phyloP scores from a whole-genome alignment of 2,113 vertebrate species.

The Vulpes ferrilata region DNA sequence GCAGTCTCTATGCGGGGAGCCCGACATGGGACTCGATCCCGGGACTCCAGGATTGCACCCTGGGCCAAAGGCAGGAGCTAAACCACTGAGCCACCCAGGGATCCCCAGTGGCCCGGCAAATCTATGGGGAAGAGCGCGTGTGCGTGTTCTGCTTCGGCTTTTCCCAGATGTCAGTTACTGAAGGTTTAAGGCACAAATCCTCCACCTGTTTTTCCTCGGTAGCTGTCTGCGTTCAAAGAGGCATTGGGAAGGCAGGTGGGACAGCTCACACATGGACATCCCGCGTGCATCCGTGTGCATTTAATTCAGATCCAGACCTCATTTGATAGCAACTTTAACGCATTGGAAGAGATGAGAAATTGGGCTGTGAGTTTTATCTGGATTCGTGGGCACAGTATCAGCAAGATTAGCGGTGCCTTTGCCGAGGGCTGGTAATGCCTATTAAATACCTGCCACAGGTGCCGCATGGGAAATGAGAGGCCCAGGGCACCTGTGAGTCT shows the following conservation, averaged over 20 bases:
- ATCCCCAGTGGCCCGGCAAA: neutral
- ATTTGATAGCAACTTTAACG: neutral
- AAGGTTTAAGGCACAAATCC: neutral
- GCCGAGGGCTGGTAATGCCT: neutral
- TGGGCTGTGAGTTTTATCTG: neutral
- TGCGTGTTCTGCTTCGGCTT: neutral
- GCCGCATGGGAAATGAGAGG: neutral
- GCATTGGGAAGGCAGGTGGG: neutral
- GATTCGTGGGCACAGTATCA: neutral
- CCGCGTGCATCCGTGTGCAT: neutral
- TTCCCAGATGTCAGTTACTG: slow-evolving; percentile 30
- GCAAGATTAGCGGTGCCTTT: neutral
- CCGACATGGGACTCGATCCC: too few relatives aligned
- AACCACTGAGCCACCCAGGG: too few relatives aligned
- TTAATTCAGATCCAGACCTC: neutral
- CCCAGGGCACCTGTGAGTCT: neutral
- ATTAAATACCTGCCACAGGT: neutral
- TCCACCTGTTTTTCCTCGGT: neutral
- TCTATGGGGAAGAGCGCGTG: neutral
- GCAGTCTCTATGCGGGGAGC: too few relatives aligned
- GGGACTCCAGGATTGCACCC: too few relatives aligned
- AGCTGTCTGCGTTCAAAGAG: neutral
- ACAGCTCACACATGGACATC: neutral
- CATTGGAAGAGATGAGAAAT: slow-evolving; percentile 22
- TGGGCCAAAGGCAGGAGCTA: too few relatives aligned